Evolutionary conservation across 2,113 vertebrate genomes (phyloP).

Genomic region (Phalacrocorax pelagicus): DNA sequence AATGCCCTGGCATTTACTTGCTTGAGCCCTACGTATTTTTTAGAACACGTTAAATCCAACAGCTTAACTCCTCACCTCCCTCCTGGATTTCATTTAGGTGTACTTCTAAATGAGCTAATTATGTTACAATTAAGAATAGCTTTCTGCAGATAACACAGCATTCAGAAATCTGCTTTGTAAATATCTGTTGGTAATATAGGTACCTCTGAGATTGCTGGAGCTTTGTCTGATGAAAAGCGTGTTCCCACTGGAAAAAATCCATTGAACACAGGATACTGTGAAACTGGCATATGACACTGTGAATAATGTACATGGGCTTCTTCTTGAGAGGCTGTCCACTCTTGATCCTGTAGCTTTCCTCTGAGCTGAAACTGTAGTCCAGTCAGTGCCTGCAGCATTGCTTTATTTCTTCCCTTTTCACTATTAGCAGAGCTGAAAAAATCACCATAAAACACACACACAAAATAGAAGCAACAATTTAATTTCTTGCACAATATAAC

Average conservation of each 20-base stretch:
- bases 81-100: background rate
- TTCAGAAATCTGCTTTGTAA: conserved; percentile 23
- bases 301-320: conserved; percentile 18
- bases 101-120: background rate
- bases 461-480: conserved; percentile 60
- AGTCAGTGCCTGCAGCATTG: conserved; percentile 73
- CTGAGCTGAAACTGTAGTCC: conserved; percentile 63
- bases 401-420: conserved; percentile 54
- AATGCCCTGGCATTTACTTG: background rate
- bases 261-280: conserved; percentile 35
- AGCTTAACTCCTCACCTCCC: background rate
- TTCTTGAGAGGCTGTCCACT: conserved; percentile 41
- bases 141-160: background rate
- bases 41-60: background rate
- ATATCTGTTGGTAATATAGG: background rate
- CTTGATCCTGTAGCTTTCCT: conserved; percentile 63
- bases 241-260: conserved; percentile 51
- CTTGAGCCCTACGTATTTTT: background rate
- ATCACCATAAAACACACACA: conserved; percentile 62
- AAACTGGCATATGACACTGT: conserved; percentile 36
- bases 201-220: conserved; percentile 74
- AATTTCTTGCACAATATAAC: conserved; percentile 36
- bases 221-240: conserved; percentile 57
- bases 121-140: background rate
- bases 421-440: conserved; percentile 35